These are phyloP conservation scores for Sciurus niger DNA, from an alignment of 2,113 vertebrate genomes.

Conservation along the genomic window DNA sequence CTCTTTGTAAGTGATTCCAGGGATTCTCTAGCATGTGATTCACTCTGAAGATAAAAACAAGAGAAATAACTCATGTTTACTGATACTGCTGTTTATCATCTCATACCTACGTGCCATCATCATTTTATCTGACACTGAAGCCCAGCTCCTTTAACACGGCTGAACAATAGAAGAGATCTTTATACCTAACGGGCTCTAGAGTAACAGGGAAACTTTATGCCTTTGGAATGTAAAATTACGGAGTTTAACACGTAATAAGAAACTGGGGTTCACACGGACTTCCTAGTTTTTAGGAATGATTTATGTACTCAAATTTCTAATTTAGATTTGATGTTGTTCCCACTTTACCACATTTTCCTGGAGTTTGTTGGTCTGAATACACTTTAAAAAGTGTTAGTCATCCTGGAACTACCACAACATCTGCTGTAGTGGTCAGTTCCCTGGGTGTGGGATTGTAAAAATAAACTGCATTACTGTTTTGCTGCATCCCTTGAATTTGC, in stretches of 20 bases:
- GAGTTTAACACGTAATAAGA: constrained; percentile 19
- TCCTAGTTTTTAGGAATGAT: constrained; percentile 36
- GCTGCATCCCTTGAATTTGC: background rate
- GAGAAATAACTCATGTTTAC: constrained; percentile 69
- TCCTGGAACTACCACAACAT: background rate
- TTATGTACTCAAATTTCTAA: background rate
- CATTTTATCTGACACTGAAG: background rate
- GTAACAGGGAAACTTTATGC: constrained; percentile 20
- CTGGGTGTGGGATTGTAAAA: background rate
- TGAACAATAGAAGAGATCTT: constrained; percentile 43
- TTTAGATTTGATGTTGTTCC: background rate
- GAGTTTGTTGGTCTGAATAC: background rate
- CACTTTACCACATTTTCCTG: background rate
- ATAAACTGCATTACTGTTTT: background rate
- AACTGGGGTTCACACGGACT: background rate
- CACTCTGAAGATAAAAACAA: constrained; percentile 70
- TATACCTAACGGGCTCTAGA: background rate
- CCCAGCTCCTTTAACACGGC: background rate
- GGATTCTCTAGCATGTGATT: constrained; percentile 46
- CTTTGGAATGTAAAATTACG: constrained; percentile 32
- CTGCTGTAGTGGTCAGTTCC: background rate
- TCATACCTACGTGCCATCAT: background rate
- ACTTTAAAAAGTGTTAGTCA: background rate
- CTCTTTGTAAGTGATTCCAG: constrained; percentile 14
- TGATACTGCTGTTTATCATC: constrained; percentile 42